Evolutionary conservation across 2,113 vertebrate genomes (phyloP), one percentile per base, ranked within the genome.

Genomic region (Sisor rabdophorus): DNA sequence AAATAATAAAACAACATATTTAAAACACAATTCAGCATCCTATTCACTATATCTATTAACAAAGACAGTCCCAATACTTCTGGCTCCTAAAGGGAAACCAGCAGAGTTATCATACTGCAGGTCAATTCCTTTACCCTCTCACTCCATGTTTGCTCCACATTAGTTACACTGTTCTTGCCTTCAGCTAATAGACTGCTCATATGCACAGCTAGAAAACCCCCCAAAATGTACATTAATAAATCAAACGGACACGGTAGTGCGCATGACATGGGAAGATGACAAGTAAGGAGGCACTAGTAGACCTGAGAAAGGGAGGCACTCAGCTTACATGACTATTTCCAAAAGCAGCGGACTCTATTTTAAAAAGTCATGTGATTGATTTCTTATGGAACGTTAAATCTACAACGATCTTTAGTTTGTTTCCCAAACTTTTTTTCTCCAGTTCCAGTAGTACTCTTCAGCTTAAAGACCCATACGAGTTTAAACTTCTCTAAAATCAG

Each of bases 21-120:
- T 85, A 80, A 10, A 76, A 81, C 61, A 28, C n/a, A 63, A 73
- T 54, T 54, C 68, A 11, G 36, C 71, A 82, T 80, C 72, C 70
- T 83, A 71, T 63, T 85, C 89, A 88, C 86, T 89, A 88, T 84
- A 88, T 87, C 88, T 74, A 32, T 77, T 85, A 85, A 80, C 44
- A 85, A 87, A 89, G 88, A 91, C 88, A 87, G 85, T 87, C 88
- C 80, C 84, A 86, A 89, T 87, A 90, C 91, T 97, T 95, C 95
- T 96, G 95, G 94, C 94, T 95, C 93, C 90, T 90, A 89, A 88
- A 89, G 94, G 91, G 89, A 86, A 88, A 91, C 73, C 86, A 87
- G 83, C 84, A 87, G 89, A 86, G 89, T 84, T 12, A 85, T 84
- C 84, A 88, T 85, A 87, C 84, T 75, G 83, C 85, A 83, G 82